These are phyloP conservation scores for Scolopax rusticola DNA, from an alignment of 2,797 vertebrate genomes.

Conservation along the genomic window DNA sequence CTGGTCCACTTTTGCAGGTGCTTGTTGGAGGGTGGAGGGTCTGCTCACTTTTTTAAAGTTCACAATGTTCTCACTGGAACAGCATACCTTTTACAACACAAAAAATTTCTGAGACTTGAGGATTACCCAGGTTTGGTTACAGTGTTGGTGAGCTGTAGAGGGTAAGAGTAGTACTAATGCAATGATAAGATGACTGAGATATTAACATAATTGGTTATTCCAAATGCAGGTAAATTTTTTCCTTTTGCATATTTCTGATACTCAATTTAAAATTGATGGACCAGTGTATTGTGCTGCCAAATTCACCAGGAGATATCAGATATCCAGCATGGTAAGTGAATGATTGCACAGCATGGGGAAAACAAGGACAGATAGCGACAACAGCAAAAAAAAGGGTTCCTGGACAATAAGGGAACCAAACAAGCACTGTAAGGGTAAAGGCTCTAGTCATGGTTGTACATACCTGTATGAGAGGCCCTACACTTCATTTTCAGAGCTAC, in stretches of 20 bases:
- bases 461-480: neutral
- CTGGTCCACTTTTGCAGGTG: neutral
- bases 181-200: neutral
- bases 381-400: neutral
- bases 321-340: neutral
- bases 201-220: neutral
- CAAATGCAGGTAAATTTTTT: neutral
- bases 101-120: neutral
- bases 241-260: neutral
- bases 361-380: neutral
- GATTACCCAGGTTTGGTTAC: neutral
- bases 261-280: neutral
- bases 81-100: rapidly evolving
- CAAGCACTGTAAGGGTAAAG: neutral
- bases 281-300: neutral
- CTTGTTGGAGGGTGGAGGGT: neutral
- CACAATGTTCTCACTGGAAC: neutral
- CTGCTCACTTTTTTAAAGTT: neutral
- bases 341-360: neutral
- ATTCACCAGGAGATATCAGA: neutral
- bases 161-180: neutral
- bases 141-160: neutral
- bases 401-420: neutral
- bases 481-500: neutral
- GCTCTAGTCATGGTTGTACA: neutral